Percentiles rank a stretch among this genome's conserved stretches.
These are phyloP conservation scores for Pasiphila rectangulata DNA, from an alignment of 2,888 invertebrate genomes.

Conservation along the genomic window DNA sequence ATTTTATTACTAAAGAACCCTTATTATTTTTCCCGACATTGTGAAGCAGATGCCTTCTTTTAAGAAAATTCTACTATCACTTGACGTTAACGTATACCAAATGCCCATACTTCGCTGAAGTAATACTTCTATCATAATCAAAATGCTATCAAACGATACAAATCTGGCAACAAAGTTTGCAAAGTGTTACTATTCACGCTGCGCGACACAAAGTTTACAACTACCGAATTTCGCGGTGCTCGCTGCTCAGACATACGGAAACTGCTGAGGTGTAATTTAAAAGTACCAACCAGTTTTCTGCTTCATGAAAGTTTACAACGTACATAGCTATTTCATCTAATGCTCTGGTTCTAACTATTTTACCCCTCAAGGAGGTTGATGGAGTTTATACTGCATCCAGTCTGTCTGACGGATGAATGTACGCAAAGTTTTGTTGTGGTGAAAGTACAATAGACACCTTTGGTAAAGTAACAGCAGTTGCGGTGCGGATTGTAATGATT, in stretches of 20 bases:
- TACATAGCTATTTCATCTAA: constrained; percentile 13
- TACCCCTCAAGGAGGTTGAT: constrained; percentile 1
- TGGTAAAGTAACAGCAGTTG: no score
- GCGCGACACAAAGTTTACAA: constrained; percentile 10
- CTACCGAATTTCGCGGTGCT: constrained; percentile 12
- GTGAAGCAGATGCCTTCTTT: no score
- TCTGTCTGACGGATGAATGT: no score
- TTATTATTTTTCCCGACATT: no score
- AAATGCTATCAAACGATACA: not conserved
- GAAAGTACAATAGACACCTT: not conserved
- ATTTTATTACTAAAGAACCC: no score
- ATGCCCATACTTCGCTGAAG: no score
- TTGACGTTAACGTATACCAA: no score
- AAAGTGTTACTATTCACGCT: not conserved
- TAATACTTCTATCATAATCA: no score
- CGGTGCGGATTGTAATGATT: no score
- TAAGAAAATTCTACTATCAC: no score
- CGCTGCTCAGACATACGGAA: constrained; percentile 5
- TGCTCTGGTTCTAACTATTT: constrained; percentile 6
- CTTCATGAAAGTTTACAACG: constrained; percentile 7
- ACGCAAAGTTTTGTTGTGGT: not conserved
- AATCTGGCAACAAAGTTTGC: not conserved
- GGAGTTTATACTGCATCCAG: constrained; percentile 2
- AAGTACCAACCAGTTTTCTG: constrained; percentile 9
- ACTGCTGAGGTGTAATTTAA: constrained; percentile 17